Evolutionary conservation across 1,140 invertebrate species (phyloP), one percentile per base, ranked within the genome.

Genomic region (Drosophila ohnishii): DNA sequence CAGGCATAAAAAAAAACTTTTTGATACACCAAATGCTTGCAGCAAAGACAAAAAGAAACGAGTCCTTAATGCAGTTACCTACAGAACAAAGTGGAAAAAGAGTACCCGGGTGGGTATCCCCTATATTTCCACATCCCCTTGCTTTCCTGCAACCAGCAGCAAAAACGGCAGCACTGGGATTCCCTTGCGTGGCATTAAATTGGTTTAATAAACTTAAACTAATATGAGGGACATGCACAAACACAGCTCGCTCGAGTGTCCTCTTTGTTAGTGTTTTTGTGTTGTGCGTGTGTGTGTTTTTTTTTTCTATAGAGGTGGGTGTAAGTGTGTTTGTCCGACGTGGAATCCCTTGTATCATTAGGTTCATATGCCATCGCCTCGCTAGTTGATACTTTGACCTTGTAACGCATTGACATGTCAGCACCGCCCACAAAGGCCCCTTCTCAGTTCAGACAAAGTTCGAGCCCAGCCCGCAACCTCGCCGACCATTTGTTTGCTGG

Each of bases 151-250:
- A 69, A 66, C 32, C 34, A 34, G 66, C 48, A 55, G 22, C 50
- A 67, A 66, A 48, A 61, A 55, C 19, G 47, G 47, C 59, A 55
- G 42, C 30, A 25, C 53, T 50, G 60, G 60, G 19, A 37, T 64
- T 84, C 48, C 80, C 80, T 44, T 65, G 73, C 40, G 72, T 62
- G 67, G 74, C 77, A 85, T 80, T 80, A 85, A 80, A 81, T 85
- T 85, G 81, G 72, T 85, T 84, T 80, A 85, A 79, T 77, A 75
- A 81, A 80, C 73, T 71, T 75, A 85, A 78, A 82, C 75, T 69
- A 75, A 83, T 71, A 82, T 75, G 60, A 55, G 44, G 56, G 30
- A 70, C 78, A 80, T 62, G 44, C 74, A 67, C 34, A 55, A 53
- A 69, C 51, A 63, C 47, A 30, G n/a, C 58, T 11, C 32, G 39